Percentiles rank a stretch among this genome's conserved stretches.
These are phyloP conservation scores for Pachyuromys duprasi DNA, from an alignment of 2,797 vertebrate genomes.

Conservation along the genomic window DNA sequence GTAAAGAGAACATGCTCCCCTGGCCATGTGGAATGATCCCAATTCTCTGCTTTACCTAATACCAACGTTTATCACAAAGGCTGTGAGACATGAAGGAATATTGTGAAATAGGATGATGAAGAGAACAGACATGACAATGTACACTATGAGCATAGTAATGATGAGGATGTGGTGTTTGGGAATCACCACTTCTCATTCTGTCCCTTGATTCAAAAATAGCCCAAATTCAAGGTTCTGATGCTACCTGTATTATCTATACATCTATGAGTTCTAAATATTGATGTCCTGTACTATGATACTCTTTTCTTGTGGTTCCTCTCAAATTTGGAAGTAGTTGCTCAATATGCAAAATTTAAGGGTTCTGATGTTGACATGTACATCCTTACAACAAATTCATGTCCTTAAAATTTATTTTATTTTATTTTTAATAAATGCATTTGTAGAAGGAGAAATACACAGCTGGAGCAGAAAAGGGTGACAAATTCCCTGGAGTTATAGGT, in stretches of 20 bases:
- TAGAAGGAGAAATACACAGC: neutral
- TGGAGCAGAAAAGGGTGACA: neutral
- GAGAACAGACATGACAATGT: too few relatives aligned
- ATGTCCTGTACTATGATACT: neutral
- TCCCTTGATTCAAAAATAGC: neutral
- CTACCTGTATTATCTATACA: neutral
- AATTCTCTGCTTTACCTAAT: neutral
- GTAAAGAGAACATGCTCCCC: too few relatives aligned
- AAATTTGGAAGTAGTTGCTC: neutral
- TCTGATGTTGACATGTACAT: neutral
- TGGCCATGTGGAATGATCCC: fast-evolving
- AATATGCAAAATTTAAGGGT: neutral
- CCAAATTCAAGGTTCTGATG: neutral
- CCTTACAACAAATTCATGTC: neutral
- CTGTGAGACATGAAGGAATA: neutral
- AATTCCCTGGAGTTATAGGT: neutral
- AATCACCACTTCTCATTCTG: neutral
- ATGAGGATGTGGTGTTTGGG: neutral
- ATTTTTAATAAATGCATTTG: neutral
- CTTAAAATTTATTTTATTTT: neutral
- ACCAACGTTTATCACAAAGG: neutral
- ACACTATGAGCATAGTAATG: fast-evolving
- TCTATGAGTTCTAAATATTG: neutral
- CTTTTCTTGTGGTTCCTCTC: neutral
- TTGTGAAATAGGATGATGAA: neutral